phyloP scores from a whole-genome alignment of 2,113 vertebrate genomes.

The Tetraodon nigroviridis region DNA sequence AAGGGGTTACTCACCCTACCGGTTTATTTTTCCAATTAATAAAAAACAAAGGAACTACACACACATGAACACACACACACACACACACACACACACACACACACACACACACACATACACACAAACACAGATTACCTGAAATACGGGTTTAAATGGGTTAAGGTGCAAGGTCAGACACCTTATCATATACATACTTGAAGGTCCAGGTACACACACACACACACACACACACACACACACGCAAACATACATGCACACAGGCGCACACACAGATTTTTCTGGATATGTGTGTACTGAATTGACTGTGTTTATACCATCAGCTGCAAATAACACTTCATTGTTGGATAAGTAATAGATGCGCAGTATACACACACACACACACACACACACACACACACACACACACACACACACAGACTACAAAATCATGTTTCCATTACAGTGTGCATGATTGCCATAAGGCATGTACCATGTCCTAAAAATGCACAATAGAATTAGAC shows the following conservation, averaged over 20 bases:
- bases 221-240: neutral
- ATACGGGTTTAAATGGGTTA: neutral
- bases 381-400: conserved; percentile 3
- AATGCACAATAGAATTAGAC: conserved; percentile 45
- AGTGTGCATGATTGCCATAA: conserved; percentile 28
- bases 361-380: conserved; percentile 8
- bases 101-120: neutral
- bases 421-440: conserved; percentile 8
- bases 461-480: conserved; percentile 49
- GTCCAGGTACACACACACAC: conserved; percentile 45
- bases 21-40: conserved; percentile 36
- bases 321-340: conserved; percentile 33
- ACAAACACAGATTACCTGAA: neutral
- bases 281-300: conserved; percentile 3
- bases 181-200: conserved; percentile 2
- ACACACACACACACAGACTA: neutral
- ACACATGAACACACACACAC: neutral
- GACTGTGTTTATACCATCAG: conserved; percentile 55
- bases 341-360: conserved; percentile 9
- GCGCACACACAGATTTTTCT: no score
- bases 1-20: conserved; percentile 37
- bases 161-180: conserved; percentile 9
- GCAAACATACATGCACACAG: conserved; percentile 16
- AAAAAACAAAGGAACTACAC: conserved; percentile 4
- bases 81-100: neutral